Conservation (phyloP, 1,140 invertebrate species). For the Carposina sasakii region DNA sequence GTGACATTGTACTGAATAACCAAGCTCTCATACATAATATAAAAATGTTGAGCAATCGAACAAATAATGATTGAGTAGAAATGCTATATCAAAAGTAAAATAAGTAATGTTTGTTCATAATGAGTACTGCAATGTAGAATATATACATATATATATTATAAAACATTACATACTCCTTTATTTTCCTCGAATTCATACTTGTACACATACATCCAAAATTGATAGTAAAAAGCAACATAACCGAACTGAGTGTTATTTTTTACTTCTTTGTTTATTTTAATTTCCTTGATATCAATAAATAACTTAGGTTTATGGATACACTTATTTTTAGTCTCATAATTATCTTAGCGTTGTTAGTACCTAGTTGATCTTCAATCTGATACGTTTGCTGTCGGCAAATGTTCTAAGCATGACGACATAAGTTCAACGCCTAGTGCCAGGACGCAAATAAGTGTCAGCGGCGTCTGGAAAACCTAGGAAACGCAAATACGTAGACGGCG, state of each 20-base stretch:
- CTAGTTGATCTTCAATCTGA: too few species aligned
- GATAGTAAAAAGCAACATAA: conserved; percentile 72
- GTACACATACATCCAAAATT: conserved; percentile 71
- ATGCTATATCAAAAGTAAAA: conserved; percentile 61
- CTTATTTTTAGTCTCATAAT: too few species aligned
- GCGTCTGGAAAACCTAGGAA: too few species aligned
- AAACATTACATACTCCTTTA: conserved; percentile 69
- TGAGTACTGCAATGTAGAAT: conserved; percentile 69
- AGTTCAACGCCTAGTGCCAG: too few species aligned
- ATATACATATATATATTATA: conserved; percentile 55
- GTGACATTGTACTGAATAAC: conserved; percentile 44
- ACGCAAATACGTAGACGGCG: too few species aligned
- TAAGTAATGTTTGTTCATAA: conserved; percentile 71
- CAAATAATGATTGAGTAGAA: conserved; percentile 65
- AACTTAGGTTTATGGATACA: too few species aligned
- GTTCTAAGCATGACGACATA: too few species aligned
- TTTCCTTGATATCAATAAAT: conserved; percentile 15
- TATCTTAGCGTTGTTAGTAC: too few species aligned
- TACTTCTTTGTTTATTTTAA: conserved; percentile 32
- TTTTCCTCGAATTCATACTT: conserved; percentile 70
- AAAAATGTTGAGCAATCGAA: conserved; percentile 57
- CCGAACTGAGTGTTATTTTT: conserved; percentile 59
- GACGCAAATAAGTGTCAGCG: too few species aligned
- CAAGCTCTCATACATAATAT: conserved; percentile 54
- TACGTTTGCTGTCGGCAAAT: too few species aligned